Evolutionary conservation across 2,797 vertebrate species (phyloP).

Genomic region (Gobionotothen gibberifrons): DNA sequence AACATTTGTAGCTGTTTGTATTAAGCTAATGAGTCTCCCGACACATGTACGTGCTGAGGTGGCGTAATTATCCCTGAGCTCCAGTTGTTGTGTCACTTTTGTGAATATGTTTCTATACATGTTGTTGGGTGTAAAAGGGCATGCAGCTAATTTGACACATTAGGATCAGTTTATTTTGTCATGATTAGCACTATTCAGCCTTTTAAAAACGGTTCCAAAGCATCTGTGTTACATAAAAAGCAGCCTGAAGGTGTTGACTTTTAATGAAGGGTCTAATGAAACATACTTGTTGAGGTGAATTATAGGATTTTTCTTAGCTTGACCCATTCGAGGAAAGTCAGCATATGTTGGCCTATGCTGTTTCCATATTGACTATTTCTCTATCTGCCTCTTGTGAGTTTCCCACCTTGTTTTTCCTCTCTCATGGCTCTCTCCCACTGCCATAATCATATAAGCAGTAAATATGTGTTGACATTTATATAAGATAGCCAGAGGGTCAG

Average conservation of each 20-base stretch:
- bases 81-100: slow-evolving; percentile 11
- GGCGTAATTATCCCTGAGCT: slow-evolving; percentile 29
- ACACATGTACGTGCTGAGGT: slow-evolving; percentile 29
- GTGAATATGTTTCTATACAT: slow-evolving; percentile 4
- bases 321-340: background rate
- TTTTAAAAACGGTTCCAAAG: background rate
- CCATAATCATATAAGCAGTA: slow-evolving; percentile 12
- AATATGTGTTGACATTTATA: slow-evolving; percentile 34
- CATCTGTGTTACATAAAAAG: background rate
- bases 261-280: background rate
- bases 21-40: slow-evolving; percentile 23
- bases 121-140: background rate
- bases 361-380: background rate
- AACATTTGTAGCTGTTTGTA: slow-evolving; percentile 10
- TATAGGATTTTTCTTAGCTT: background rate
- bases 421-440: background rate
- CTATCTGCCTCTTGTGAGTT: background rate
- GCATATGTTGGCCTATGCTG: background rate
- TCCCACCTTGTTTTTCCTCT: background rate
- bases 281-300: background rate
- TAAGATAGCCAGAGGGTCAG: slow-evolving; percentile 11
- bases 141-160: background rate
- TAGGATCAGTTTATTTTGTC: background rate
- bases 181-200: background rate
- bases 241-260: background rate